These are phyloP conservation scores for Punctoribates punctum DNA, from an alignment of 2,888 invertebrate genomes.

Conservation along the genomic window DNA sequence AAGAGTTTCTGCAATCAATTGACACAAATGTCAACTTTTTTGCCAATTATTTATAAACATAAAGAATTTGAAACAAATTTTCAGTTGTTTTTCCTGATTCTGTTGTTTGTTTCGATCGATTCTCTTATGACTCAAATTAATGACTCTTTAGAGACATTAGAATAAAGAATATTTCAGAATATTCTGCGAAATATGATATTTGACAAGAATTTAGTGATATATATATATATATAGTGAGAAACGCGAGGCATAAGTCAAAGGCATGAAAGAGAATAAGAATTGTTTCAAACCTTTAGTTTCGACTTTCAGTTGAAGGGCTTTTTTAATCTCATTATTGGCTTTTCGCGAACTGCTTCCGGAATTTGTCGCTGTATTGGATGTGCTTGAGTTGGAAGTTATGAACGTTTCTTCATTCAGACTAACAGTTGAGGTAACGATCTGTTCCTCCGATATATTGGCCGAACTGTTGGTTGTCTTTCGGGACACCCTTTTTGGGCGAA, in stretches of 20 bases:
- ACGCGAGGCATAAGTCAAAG: not conserved
- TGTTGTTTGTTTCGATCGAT: not conserved
- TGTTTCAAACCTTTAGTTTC: slow-evolving; percentile 7
- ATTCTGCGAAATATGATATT: not conserved
- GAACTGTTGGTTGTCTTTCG: not conserved
- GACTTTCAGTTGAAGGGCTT: slow-evolving; percentile 22
- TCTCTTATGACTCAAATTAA: not conserved
- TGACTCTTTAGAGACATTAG: not conserved
- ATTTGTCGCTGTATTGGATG: not conserved
- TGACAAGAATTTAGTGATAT: not conserved
- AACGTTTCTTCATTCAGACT: not conserved
- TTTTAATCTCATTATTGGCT: slow-evolving; percentile 17
- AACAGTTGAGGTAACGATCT: slow-evolving; percentile 9
- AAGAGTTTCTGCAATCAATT: not conserved
- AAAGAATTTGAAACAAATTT: not conserved
- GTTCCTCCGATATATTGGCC: slow-evolving; percentile 7
- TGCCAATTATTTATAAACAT: not conserved
- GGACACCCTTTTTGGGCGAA: not conserved
- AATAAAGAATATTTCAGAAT: not conserved
- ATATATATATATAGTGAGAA: not conserved
- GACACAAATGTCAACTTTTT: not conserved
- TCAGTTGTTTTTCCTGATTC: not conserved
- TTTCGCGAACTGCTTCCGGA: not conserved
- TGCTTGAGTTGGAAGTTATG: not conserved
- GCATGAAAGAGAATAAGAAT: not conserved